These are phyloP conservation scores for Sardinella longiceps DNA, from an alignment of 2,797 vertebrate genomes.

Conservation along the genomic window DNA sequence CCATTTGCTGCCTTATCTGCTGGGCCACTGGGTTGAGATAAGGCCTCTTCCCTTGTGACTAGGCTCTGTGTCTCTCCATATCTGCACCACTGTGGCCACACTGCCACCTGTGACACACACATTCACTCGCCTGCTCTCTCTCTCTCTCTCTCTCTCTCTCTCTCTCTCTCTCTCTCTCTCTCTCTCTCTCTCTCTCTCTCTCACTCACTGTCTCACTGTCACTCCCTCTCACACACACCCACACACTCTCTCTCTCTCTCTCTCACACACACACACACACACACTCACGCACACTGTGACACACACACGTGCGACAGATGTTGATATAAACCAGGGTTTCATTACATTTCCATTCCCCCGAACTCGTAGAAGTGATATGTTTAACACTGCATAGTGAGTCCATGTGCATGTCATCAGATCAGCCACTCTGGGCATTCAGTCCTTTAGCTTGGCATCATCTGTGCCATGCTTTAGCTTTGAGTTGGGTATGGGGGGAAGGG, in stretches of 20 bases:
- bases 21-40: not conserved
- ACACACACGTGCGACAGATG: not conserved
- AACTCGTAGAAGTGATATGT: not conserved
- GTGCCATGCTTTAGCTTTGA: constrained; percentile 2
- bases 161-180: too few species aligned
- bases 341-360: not conserved
- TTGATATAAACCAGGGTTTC: not conserved
- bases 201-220: too few species aligned
- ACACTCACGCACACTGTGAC: not conserved
- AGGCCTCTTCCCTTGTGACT: not conserved
- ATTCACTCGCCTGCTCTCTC: not conserved
- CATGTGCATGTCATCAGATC: not conserved
- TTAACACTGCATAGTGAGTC: not conserved
- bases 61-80: not conserved
- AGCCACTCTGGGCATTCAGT: not conserved
- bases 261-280: not conserved
- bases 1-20: not conserved
- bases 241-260: not conserved
- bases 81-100: not conserved
- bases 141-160: not conserved
- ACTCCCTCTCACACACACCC: not conserved
- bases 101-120: not conserved
- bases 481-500: not conserved
- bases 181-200: too few species aligned
- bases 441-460: not conserved